phyloP scores from a whole-genome alignment of 2,797 vertebrate genomes.

The Hydrophis major region DNA sequence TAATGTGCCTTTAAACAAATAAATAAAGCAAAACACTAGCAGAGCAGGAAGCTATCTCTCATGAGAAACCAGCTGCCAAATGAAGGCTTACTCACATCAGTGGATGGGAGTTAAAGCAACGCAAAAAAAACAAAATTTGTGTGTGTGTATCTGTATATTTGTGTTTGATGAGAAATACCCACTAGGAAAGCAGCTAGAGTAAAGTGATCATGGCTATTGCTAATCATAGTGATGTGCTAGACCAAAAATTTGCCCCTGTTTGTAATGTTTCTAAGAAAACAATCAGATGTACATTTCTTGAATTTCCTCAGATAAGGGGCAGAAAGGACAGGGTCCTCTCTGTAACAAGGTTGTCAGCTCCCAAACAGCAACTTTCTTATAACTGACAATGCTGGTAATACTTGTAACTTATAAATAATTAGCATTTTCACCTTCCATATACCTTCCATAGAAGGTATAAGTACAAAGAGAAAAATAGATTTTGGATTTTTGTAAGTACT shows the following conservation, averaged over 20 bases:
- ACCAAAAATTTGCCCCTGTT: not conserved
- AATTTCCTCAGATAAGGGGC: not conserved
- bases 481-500: not conserved
- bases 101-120: not conserved
- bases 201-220: not conserved
- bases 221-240: not conserved
- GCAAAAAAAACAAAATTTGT: not conserved
- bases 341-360: not conserved
- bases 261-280: not conserved
- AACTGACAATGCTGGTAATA: not conserved
- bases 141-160: not conserved
- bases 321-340: not conserved
- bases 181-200: not conserved
- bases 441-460: not conserved
- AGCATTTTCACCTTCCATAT: not conserved
- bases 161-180: not conserved
- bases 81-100: not conserved
- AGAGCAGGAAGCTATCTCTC: not conserved
- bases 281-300: not conserved
- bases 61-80: not conserved
- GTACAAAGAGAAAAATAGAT: not conserved
- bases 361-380: not conserved
- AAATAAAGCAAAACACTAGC: not conserved
- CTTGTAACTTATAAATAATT: not conserved
- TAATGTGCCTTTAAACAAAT: conserved; percentile 2